Evolutionary conservation across 2,888 invertebrate species (phyloP).

Genomic region (Campoplex nolae): DNA sequence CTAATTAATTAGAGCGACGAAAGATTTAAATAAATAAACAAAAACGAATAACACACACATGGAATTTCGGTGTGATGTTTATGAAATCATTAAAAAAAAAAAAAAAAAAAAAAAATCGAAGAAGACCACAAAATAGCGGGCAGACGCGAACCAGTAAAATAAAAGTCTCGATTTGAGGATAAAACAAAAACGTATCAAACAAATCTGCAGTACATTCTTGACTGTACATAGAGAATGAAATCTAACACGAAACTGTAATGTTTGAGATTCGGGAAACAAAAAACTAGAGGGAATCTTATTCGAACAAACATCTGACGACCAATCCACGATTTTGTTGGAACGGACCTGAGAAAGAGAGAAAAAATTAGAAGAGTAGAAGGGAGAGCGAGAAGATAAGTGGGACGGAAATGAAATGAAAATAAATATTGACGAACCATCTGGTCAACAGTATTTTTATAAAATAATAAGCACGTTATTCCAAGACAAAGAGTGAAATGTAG

Average conservation of each 20-base stretch:
- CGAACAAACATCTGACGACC: constrained; percentile 31
- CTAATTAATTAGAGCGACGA: constrained; percentile 10
- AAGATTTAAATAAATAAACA: constrained; percentile 15
- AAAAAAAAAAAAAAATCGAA: constrained; percentile 22
- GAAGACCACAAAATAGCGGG: neutral
- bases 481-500: constrained; percentile 64
- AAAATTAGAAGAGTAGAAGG: neutral
- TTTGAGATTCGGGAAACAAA: constrained; percentile 26
- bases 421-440: constrained; percentile 57
- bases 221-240: constrained; percentile 44
- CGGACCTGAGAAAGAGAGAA: constrained; percentile 22
- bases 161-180: constrained; percentile 18
- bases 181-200: constrained; percentile 15
- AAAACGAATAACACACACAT: constrained; percentile 1
- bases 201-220: constrained; percentile 31
- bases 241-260: constrained; percentile 35
- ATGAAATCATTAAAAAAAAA: constrained; percentile 9
- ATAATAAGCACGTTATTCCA: constrained; percentile 71
- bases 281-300: neutral
- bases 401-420: neutral
- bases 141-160: constrained; percentile 16
- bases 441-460: constrained; percentile 76
- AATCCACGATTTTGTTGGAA: constrained; percentile 38
- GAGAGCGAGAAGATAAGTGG: neutral
- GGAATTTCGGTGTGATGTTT: constrained; percentile 39